Conservation (phyloP, 1,140 invertebrate species). For the Diplogasteroides magnus region DNA sequence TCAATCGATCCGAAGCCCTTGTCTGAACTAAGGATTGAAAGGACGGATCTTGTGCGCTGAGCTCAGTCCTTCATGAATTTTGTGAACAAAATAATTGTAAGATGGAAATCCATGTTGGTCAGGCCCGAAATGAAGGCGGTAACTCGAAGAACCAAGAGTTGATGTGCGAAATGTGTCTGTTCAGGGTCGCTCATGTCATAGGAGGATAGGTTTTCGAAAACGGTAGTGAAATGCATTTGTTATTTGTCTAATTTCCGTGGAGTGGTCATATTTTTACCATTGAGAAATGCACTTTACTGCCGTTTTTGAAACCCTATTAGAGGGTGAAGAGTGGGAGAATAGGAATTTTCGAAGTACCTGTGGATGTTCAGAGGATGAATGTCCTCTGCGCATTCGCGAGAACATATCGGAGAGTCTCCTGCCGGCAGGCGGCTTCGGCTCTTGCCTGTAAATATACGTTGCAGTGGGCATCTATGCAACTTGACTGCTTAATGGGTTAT, state of each 20-base stretch:
- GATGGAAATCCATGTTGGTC: slow-evolving; percentile 8
- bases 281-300: too few relatives aligned
- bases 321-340: not conserved
- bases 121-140: slow-evolving; percentile 8
- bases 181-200: slow-evolving; percentile 12
- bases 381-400: slow-evolving; percentile 33
- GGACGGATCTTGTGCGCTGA: too few relatives aligned
- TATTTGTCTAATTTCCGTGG: too few relatives aligned
- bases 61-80: too few relatives aligned
- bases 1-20: too few relatives aligned
- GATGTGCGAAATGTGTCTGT: slow-evolving; percentile 11
- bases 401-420: slow-evolving; percentile 39
- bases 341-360: slow-evolving; percentile 14
- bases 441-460: too few relatives aligned
- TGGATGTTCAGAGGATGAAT: slow-evolving; percentile 25
- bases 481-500: too few relatives aligned
- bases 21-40: too few relatives aligned
- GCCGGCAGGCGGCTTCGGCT: slow-evolving; percentile 12
- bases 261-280: slow-evolving; percentile 8
- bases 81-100: slow-evolving; percentile 7
- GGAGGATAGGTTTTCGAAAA: too few relatives aligned
- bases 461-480: too few relatives aligned
- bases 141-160: slow-evolving; percentile 13
- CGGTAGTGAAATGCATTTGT: too few relatives aligned
- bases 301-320: too few relatives aligned